Percentiles rank a stretch among this genome's conserved stretches.
phyloP scores from a whole-genome alignment of 2,797 vertebrate genomes.

The Sus cebifrons region DNA sequence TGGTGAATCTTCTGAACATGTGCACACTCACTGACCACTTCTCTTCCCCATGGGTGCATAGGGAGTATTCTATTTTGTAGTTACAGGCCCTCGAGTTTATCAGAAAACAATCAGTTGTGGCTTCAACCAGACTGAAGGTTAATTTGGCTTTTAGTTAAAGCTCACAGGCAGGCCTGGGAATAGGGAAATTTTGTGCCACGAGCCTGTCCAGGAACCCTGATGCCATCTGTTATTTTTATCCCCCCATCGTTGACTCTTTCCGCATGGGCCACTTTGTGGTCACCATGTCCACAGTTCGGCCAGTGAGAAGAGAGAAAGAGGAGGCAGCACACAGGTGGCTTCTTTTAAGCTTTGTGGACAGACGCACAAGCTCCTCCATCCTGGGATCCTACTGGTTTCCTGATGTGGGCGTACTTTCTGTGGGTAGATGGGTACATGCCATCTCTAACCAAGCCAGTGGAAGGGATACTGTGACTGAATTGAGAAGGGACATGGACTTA shows the following conservation, averaged over 20 bases:
- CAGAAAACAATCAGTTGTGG: neutral
- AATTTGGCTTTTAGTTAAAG: neutral
- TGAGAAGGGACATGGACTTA: neutral
- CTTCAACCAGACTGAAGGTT: neutral
- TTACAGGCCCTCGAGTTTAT: neutral
- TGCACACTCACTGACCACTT: neutral
- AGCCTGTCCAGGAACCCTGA: neutral
- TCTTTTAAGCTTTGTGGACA: neutral
- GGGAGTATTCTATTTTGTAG: neutral
- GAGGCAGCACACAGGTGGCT: neutral
- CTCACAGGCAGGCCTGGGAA: neutral
- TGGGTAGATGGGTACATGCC: neutral
- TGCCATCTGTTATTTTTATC: neutral
- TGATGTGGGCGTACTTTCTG: neutral
- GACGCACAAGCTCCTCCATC: rapidly evolving
- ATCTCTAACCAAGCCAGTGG: neutral
- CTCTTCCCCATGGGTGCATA: neutral
- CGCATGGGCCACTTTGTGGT: neutral
- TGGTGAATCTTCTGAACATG: neutral
- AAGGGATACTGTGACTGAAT: neutral
- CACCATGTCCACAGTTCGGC: neutral
- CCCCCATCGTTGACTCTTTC: neutral
- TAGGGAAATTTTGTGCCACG: neutral
- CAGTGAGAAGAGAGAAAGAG: neutral
- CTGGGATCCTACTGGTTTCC: neutral